Evolutionary conservation across 1,140 invertebrate genomes (phyloP), one percentile per base, ranked within the genome.

Genomic region (Drosophila ambigua): DNA sequence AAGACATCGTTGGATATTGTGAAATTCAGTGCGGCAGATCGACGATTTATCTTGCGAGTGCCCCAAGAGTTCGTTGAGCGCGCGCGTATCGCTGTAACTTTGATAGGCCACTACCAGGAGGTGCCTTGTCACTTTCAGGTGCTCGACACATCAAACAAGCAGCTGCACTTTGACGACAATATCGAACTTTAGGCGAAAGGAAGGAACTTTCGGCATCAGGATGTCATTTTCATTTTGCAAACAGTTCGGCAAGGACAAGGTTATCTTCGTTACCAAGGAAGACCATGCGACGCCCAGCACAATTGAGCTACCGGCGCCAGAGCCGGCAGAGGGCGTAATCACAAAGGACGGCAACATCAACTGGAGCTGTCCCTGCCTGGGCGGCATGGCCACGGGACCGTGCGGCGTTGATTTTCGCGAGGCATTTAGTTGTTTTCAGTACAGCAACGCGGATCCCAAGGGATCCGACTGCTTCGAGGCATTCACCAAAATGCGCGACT

Each of bases 351-450:
- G 98, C 5, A 95, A 96, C 50, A 98, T 99, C 62, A 99, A 99
- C 92, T 99, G 98, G 98, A 96, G 96, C 90, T 99, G 98, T 88
- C 98, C 98, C 0, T 99, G 98, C 92, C 93, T 99, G 16, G 98
- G 98, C 26, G 97, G 97, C 13, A 98, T 98, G 96, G 97, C 98
- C 5, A 97, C 97, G 4, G 98, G 98, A 2, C 98, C 98, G 0
- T 99, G 98, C 92, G 98, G 97, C 0, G 93, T 96, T 11, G 95
- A 98, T 91, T 99, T 99, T 92, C 92, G 98, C 54, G 96, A 98
- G 71, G 98, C 98, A 0, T 98, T 99, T 91, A 96, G 96, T 16
- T 99, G 98, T 93, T 99, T 99, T 92, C 98, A 99, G 92, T 97
- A 97, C 79, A 94, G 93, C 74, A 93, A 93, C 15, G 93, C 93